Evolutionary conservation across 2,888 invertebrate genomes (phyloP).

Genomic region (Quadroppia sp.): DNA sequence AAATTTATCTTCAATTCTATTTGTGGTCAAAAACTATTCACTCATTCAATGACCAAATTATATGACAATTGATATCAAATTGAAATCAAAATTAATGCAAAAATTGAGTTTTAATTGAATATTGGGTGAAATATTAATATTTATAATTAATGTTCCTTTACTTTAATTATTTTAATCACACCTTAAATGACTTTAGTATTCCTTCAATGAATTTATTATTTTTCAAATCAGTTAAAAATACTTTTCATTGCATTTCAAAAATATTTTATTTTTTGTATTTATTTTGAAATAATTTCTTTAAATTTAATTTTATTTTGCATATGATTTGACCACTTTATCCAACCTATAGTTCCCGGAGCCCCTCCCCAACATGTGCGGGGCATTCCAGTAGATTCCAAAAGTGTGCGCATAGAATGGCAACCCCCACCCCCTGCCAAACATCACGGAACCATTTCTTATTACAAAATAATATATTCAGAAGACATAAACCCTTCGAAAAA

Average conservation of each 20-base stretch:
- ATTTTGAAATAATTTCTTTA: slow-evolving; percentile 37
- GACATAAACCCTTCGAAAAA: slow-evolving; percentile 66
- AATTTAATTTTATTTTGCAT: slow-evolving; percentile 45
- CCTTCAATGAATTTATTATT: too few species aligned
- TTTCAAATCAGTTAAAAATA: too few species aligned
- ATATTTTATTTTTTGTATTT: not conserved
- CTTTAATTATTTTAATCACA: too few species aligned
- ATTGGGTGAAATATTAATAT: too few species aligned
- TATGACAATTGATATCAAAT: too few species aligned
- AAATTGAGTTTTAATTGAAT: too few species aligned
- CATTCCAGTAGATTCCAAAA: slow-evolving; percentile 78
- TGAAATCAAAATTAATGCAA: too few species aligned
- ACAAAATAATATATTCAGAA: slow-evolving; percentile 86
- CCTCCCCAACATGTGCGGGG: slow-evolving; percentile 92
- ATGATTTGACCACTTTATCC: slow-evolving; percentile 35
- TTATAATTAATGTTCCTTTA: too few species aligned
- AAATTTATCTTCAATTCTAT: too few species aligned
- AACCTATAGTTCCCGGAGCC: slow-evolving; percentile 79
- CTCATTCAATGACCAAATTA: too few species aligned
- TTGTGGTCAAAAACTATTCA: too few species aligned
- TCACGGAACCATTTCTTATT: slow-evolving; percentile 89
- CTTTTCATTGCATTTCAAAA: not conserved
- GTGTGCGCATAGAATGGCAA: slow-evolving; percentile 83
- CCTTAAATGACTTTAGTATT: too few species aligned
- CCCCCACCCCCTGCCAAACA: slow-evolving; percentile 85